These are phyloP conservation scores for Pycnonotus jocosus DNA, from an alignment of 2,113 vertebrate species.

Conservation along the genomic window DNA sequence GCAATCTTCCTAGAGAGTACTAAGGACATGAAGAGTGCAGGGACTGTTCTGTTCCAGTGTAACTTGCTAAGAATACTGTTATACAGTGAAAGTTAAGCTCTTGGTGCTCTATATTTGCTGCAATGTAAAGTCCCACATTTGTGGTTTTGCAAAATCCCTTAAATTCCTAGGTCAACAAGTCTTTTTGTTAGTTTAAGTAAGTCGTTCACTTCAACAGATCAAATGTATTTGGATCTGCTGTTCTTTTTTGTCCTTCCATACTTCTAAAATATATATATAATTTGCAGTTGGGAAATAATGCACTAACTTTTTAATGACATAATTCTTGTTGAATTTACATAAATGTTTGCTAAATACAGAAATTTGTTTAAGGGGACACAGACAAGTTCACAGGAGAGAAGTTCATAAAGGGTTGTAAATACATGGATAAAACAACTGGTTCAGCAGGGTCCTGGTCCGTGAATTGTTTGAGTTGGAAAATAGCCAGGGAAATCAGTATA, in stretches of 20 bases:
- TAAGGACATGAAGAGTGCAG: background rate
- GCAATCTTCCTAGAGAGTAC: background rate
- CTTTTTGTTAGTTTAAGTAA: background rate
- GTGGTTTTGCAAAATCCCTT: background rate
- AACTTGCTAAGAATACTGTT: background rate
- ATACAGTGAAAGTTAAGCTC: background rate
- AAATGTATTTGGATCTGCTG: background rate
- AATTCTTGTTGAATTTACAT: background rate
- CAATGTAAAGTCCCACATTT: background rate
- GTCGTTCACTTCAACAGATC: background rate
- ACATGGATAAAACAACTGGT: background rate
- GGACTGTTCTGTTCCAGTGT: background rate
- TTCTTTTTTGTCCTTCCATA: background rate
- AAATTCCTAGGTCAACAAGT: background rate
- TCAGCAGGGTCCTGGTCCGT: background rate
- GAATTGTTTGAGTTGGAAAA: background rate
- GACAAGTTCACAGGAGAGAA: background rate
- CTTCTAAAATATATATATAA: background rate
- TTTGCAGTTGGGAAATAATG: background rate
- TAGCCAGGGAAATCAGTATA: background rate
- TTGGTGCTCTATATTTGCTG: fast-evolving
- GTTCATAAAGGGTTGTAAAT: background rate
- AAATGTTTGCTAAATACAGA: background rate
- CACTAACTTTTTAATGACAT: background rate
- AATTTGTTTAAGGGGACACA: background rate